phyloP scores from a whole-genome alignment of 1,140 invertebrate species.

The Drosophila subobscura region DNA sequence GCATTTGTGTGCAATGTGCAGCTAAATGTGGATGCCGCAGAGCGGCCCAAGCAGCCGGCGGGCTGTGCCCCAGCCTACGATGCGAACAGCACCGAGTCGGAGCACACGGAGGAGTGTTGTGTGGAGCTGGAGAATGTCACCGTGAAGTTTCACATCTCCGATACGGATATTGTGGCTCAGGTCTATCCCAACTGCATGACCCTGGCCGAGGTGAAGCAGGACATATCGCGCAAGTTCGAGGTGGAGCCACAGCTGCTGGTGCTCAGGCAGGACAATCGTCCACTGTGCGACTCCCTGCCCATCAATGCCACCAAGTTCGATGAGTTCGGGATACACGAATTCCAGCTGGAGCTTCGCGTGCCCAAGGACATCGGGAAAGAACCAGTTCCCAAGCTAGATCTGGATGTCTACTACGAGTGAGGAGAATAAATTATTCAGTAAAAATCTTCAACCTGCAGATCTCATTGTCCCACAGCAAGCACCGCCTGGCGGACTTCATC shows the following conservation, averaged over 20 bases:
- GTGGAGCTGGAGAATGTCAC: slow-evolving; percentile 71
- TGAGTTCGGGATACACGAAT: slow-evolving; percentile 79
- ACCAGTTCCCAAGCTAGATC: slow-evolving; percentile 45
- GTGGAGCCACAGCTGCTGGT: slow-evolving; percentile 53
- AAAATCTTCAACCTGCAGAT: not conserved
- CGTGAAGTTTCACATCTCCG: slow-evolving; percentile 73
- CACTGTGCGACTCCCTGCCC: slow-evolving; percentile 47
- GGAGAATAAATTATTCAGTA: not conserved
- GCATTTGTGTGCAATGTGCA: slow-evolving; percentile 58
- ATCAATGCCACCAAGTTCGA: slow-evolving; percentile 56
- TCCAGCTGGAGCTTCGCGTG: slow-evolving; percentile 42
- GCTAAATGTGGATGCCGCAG: slow-evolving; percentile 43
- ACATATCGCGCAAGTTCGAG: slow-evolving; percentile 74
- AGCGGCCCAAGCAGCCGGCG: slow-evolving; percentile 31
- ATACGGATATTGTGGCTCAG: slow-evolving; percentile 70
- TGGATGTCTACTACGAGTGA: slow-evolving; percentile 79
- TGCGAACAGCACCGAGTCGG: slow-evolving; percentile 50
- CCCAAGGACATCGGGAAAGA: not conserved
- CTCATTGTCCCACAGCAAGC: slow-evolving; percentile 48
- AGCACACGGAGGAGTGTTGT: slow-evolving; percentile 36
- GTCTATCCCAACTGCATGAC: slow-evolving; percentile 81
- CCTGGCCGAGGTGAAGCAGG: slow-evolving; percentile 74
- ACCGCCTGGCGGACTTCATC: slow-evolving; percentile 84
- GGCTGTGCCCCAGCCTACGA: slow-evolving; percentile 25
- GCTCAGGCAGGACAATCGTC: slow-evolving; percentile 48